Conservation (phyloP, 2,113 vertebrate species). For the Neogobius melanostomus region DNA sequence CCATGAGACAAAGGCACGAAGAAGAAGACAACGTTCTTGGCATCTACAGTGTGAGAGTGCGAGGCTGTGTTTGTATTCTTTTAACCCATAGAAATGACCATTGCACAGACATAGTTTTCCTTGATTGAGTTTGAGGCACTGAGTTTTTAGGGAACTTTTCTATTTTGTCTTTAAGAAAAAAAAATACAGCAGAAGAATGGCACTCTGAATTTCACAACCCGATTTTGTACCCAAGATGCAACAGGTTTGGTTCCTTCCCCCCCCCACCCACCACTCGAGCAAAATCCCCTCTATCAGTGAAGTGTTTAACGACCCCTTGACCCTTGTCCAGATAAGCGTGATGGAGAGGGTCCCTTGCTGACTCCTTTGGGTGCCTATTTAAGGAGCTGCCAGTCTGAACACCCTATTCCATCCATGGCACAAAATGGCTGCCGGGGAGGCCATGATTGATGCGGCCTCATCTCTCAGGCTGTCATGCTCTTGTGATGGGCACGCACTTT, state of each 20-base stretch:
- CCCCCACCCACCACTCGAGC: conserved; percentile 4
- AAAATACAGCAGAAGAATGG: too few relatives aligned
- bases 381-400: conserved; percentile 33
- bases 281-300: conserved; percentile 14
- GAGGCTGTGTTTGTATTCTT: too few relatives aligned
- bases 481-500: conserved; percentile 66
- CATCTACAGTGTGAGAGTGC: too few relatives aligned
- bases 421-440: conserved; percentile 42
- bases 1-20: too few relatives aligned
- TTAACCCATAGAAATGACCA: too few relatives aligned
- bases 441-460: conserved; percentile 64
- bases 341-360: conserved; percentile 28
- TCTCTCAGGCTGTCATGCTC: conserved; percentile 57
- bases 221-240: conserved; percentile 11
- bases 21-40: too few relatives aligned
- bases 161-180: too few relatives aligned
- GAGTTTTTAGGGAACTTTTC: too few relatives aligned
- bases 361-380: conserved; percentile 43
- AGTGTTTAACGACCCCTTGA: conserved; percentile 27
- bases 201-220: background rate
- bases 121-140: too few relatives aligned
- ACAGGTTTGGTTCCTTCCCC: conserved; percentile 14
- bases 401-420: conserved; percentile 47
- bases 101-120: too few relatives aligned
- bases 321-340: conserved; percentile 33